Evolutionary conservation across 2,113 vertebrate species (phyloP), one percentile per base, ranked within the genome.

Genomic region (Cyprinodon tularosa): DNA sequence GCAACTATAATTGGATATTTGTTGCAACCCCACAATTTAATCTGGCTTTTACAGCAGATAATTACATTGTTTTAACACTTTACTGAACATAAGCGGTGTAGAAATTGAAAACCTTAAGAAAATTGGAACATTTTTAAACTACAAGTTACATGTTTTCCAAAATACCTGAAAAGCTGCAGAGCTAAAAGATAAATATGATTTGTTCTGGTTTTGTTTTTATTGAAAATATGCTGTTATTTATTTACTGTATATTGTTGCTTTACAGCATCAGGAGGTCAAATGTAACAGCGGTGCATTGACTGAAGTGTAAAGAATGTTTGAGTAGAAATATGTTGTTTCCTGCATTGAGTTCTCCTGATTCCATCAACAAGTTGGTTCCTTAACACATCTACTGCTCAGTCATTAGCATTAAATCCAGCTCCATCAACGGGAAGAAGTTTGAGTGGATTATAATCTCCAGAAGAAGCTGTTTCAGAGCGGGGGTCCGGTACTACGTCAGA

Each of bases 391-490:
- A 17, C 48, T 71, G 5, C 71, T 67, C 71, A 98, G 97, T 96
- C 93, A 95, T 98, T 82, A 90, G 89, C 7, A 96, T 98, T 94
- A 96, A 95, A 76, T 96, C 96, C 0, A 96, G 97, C 89, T 96
- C 94, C 74, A 93, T 99, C 87, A 98, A 96, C 67, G 97, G 96
- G 5, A 98, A 98, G 72, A 84, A 94, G 87, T 98, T 98, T 71
- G 96, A 98, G 60, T 99, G 97, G 97, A 94, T 95, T 73, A 94
- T 99, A 42, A 93, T 99, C 87, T 99, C 97, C 20, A 95, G 97
- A 86, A 95, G 97, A 89, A 99, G 97, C 88, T 98, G 97, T 80
- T 99, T 98, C 93, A 93, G 97, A 78, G 97, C 97, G 9, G 97
- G 97, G 0, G 97, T 98, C 0, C 96, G 97, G 68, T 99, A 99